Evolutionary conservation across 1,140 invertebrate species (phyloP).

Genomic region (Brachionus sp.): DNA sequence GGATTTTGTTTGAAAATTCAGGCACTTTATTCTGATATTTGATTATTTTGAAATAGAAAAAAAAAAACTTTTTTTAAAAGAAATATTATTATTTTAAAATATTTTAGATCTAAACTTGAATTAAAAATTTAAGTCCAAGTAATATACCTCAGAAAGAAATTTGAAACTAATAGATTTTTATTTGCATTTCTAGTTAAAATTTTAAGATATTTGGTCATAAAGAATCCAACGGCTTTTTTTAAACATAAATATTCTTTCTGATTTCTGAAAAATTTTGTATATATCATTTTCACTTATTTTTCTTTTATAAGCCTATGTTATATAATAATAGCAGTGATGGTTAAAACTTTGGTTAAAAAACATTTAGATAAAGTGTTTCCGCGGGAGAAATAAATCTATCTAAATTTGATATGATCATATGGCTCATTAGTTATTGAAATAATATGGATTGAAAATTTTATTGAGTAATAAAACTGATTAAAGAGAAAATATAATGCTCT

Average conservation of each 20-base stretch:
- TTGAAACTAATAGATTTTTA: background rate
- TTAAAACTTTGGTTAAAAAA: background rate
- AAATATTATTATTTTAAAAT: background rate
- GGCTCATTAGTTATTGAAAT: background rate
- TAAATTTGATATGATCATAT: background rate
- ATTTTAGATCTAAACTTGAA: background rate
- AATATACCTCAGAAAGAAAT: background rate
- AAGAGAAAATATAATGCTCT: background rate
- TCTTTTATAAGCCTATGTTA: background rate
- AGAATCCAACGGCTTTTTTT: background rate
- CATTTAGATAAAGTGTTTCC: background rate
- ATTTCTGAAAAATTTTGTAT: background rate
- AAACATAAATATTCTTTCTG: background rate
- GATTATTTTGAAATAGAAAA: background rate
- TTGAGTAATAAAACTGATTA: background rate
- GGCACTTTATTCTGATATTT: background rate
- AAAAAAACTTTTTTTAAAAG: background rate
- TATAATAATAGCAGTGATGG: background rate
- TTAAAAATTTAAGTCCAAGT: background rate
- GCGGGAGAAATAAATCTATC: background rate
- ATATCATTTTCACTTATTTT: background rate
- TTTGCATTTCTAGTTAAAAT: background rate
- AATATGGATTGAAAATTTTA: background rate
- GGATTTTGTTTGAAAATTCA: background rate
- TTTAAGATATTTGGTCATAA: background rate